These are phyloP conservation scores for Drosophila emarginata DNA, from an alignment of 2,888 invertebrate species.

Conservation along the genomic window DNA sequence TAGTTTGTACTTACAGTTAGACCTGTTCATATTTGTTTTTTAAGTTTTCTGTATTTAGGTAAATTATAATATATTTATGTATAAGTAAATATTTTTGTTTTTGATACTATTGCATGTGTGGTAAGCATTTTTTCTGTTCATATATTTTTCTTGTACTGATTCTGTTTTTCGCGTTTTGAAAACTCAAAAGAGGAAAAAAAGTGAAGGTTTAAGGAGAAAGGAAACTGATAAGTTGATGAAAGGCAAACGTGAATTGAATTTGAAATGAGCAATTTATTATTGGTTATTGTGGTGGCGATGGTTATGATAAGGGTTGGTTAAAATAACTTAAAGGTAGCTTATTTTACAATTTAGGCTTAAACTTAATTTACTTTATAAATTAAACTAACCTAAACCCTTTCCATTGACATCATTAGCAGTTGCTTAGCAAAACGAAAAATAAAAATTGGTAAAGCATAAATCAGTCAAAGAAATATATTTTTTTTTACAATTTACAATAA, in stretches of 20 bases:
- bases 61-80: constrained; percentile 23
- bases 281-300: neutral
- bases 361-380: neutral
- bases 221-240: constrained; percentile 29
- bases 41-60: neutral
- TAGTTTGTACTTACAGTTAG: constrained; percentile 56
- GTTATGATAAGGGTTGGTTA: neutral
- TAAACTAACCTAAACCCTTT: neutral
- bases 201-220: constrained; percentile 17
- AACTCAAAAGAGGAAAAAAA: constrained; percentile 22
- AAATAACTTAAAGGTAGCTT: constrained; percentile 8
- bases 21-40: constrained; percentile 17
- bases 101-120: constrained; percentile 40
- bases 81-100: neutral
- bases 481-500: neutral
- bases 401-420: neutral
- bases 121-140: constrained; percentile 40
- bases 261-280: neutral
- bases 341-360: neutral
- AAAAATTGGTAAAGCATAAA: neutral
- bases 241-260: constrained; percentile 37
- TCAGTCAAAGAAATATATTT: neutral
- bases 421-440: neutral
- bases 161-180: constrained; percentile 11
- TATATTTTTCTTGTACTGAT: neutral